phyloP scores from a whole-genome alignment of 2,113 vertebrate genomes.

The Proterorhinus semilunaris region DNA sequence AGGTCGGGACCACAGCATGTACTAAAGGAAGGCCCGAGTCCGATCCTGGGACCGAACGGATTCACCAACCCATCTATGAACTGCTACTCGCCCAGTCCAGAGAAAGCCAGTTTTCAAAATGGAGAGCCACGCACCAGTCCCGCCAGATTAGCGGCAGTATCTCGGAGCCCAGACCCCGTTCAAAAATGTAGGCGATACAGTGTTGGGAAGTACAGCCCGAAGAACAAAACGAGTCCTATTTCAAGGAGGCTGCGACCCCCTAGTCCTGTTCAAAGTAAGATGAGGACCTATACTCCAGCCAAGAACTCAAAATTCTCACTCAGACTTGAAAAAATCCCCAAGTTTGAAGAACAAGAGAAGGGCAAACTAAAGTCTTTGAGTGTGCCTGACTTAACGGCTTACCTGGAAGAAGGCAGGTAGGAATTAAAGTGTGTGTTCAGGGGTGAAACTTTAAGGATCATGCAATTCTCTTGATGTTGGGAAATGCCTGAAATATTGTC shows the following conservation, averaged over 20 bases:
- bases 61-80: slow-evolving; percentile 8
- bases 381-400: slow-evolving; percentile 50
- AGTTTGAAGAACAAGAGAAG: slow-evolving; percentile 30
- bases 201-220: slow-evolving; percentile 42
- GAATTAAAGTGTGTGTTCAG: background rate
- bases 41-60: background rate
- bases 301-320: slow-evolving; percentile 52
- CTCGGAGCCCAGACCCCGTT: slow-evolving; percentile 45
- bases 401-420: slow-evolving; percentile 49
- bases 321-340: slow-evolving; percentile 40
- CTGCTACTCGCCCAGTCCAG: slow-evolving; percentile 25
- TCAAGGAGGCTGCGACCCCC: slow-evolving; percentile 35
- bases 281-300: slow-evolving; percentile 35
- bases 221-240: slow-evolving; percentile 29
- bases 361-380: slow-evolving; percentile 40
- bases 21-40: slow-evolving; percentile 14
- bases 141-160: slow-evolving; percentile 10
- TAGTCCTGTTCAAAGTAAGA: slow-evolving; percentile 50
- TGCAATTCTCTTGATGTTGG: too few species aligned
- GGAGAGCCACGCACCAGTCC: slow-evolving; percentile 15
- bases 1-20: background rate
- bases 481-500: too few species aligned
- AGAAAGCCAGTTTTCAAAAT: slow-evolving; percentile 21
- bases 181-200: slow-evolving; percentile 26
- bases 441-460: too few species aligned